Evolutionary conservation across 2,888 invertebrate genomes (phyloP).

Genomic region (Conistra vaccinii): DNA sequence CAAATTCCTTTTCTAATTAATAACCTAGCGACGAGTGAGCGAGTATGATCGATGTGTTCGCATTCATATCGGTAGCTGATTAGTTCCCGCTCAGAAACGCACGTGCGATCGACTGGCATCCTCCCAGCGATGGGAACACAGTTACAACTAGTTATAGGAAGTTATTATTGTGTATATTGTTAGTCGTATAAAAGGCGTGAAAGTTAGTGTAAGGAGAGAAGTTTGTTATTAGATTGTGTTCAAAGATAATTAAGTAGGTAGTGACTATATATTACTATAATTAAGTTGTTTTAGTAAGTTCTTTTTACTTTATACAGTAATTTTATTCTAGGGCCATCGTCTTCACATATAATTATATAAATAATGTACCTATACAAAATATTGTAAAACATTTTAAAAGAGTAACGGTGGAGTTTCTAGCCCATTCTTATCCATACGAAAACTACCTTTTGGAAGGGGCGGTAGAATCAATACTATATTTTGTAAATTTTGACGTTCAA

Average conservation of each 20-base stretch:
- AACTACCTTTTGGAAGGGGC: no score
- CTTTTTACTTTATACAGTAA: no score
- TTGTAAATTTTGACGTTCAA: no score
- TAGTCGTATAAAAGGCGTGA: neutral
- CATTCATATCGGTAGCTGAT: slow-evolving; percentile 11
- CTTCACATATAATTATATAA: no score
- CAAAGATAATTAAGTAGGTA: no score
- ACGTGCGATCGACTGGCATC: slow-evolving; percentile 6
- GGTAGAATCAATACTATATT: no score
- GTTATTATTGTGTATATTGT: neutral
- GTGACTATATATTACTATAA: neutral
- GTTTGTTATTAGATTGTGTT: slow-evolving; percentile 3
- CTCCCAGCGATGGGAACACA: slow-evolving; percentile 16
- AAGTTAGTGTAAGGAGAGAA: neutral
- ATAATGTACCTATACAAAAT: no score
- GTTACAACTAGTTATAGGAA: slow-evolving; percentile 21
- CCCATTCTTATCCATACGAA: no score
- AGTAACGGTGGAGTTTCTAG: no score
- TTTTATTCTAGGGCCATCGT: no score
- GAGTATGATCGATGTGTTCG: slow-evolving; percentile 56
- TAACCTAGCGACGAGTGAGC: slow-evolving; percentile 31
- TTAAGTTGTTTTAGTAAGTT: neutral
- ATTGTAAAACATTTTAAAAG: no score
- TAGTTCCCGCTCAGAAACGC: slow-evolving; percentile 22
- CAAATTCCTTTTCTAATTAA: slow-evolving; percentile 41